Base-by-base conservation (phyloP, 1,140 invertebrate species). In the Scaptomyza graminum region DNA sequence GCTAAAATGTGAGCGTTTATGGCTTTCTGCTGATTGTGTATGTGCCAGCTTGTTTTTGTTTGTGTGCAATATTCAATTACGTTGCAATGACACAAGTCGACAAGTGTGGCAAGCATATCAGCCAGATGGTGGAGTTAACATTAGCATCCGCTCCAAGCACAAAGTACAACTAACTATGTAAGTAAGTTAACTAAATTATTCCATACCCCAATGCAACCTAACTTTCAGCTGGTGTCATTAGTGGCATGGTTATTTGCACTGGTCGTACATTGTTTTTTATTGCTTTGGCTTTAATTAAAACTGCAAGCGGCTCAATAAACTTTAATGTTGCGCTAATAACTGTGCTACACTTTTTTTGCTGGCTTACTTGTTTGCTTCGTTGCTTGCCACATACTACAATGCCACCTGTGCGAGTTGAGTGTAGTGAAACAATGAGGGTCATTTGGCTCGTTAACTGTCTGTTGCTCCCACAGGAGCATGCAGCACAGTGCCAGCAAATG, bases 1-100 rank as follows among this genome's bases (percentile, higher is more conserved):
- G 52, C 55, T 41, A 56, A 71, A 71, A 69, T 68, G 65, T 68
- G 47, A 59, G 62, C 69, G 69, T 72, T 72, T 72, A 72, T 72
- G 63, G 55, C 69, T 60, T 22, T 47, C 54, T 46, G 62, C 55
- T 72, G 41, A 67, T 44, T 54, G 39, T 50, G 46, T 51, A 22
- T 1, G 8, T 28, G 34, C 12, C 28, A 25, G 18, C 39, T 15
- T 50, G n/a, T 34, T 5, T 44, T 5, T 44, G 51, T 50, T 46
- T 47, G 50, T 49, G 39, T 55, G 50, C 47, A 60, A 31, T 28
- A 46, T 64, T 66, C 62, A 71, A 66, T 65, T 59, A 71, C 39
- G 39, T 44, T 44, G 11, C 39, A 57, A 59, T 71, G 68, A 66
- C 62, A 71, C 47, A 3, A 15, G 54, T 37, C 34, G 28, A 61